Base-by-base conservation (phyloP, 2,888 invertebrate genomes). In the Orchestes rusci region DNA sequence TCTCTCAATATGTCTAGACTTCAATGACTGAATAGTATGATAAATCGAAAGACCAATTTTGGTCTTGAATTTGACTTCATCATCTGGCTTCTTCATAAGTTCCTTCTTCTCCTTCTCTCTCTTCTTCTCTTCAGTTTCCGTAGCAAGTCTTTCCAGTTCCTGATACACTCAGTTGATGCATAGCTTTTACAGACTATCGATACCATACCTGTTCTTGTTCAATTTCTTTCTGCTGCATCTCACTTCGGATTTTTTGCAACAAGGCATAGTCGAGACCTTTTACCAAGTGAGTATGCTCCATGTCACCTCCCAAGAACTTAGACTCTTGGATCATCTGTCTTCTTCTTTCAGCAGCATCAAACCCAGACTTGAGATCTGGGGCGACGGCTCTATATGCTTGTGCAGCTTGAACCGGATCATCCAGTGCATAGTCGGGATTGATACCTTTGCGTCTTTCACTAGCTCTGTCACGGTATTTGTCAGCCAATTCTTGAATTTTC, bases 201-300 rank as follows among this genome's bases (percentile, higher is more conserved):
- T n/a, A n/a, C 13, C 12, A 23, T 29, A 49, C 49, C 43, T 50
- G 50, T 37, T 91, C 90, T 60, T 86, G 82, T 58, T 89, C 88
- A 41, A 77, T 76, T 62, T 94, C 94, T 46, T 84, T 84, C 23
- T 70, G 71, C 43, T 72, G 71, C 51, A 96, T 91, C 68, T 99
- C 97, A 53, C 93, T 93, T 34, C 95, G 80, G 0, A 91, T 92
- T 75, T 97, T 90, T 61, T 93, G 92, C 44, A 94, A 68, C 38
- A 94, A 70, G 0, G 93, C 92, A 67, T 90, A 94, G 75, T 94
- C 94, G 35, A 80, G 70, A 53, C 93, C 99, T 72, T 99, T 99
- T 57, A 99, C 99, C 76, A 99, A 93, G 72, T 99, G 99, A 65
- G 99, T 99, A 61, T 99, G 99, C 62, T 99, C 96, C 90, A 99